Evolutionary conservation across 2,888 invertebrate genomes (phyloP).

Genomic region (Notodonta dromedarius): DNA sequence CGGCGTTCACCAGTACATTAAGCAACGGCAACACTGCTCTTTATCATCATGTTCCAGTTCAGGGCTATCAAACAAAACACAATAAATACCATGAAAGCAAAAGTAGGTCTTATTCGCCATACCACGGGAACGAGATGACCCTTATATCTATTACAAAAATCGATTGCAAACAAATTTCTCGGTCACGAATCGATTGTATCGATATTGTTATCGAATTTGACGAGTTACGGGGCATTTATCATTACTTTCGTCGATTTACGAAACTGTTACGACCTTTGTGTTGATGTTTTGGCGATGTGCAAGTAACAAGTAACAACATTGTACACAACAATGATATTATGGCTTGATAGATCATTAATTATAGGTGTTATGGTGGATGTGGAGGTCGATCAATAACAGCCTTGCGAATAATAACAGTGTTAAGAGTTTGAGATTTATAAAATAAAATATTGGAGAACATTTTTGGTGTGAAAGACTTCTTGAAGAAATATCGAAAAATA

Average conservation of each 20-base stretch:
- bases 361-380: not conserved
- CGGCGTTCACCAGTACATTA: no score
- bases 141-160: conserved; percentile 45
- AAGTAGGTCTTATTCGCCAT: conserved; percentile 13
- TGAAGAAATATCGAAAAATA: no score
- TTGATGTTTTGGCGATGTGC: conserved; percentile 4
- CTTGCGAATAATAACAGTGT: no score
- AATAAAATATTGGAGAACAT: no score
- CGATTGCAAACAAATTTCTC: conserved; percentile 42
- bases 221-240: conserved; percentile 24
- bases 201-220: conserved; percentile 35
- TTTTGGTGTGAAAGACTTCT: no score
- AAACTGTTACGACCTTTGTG: conserved; percentile 14
- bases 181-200: conserved; percentile 49
- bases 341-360: not conserved
- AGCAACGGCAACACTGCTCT: not conserved
- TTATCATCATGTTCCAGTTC: not conserved
- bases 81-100: conserved; percentile 10
- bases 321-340: no score
- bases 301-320: not conserved
- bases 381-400: not conserved
- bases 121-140: conserved; percentile 35
- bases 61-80: not conserved
- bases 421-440: no score
- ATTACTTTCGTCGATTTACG: conserved; percentile 18